Base-by-base conservation (phyloP, 2,888 invertebrate species). In the Limnephilus marmoratus region DNA sequence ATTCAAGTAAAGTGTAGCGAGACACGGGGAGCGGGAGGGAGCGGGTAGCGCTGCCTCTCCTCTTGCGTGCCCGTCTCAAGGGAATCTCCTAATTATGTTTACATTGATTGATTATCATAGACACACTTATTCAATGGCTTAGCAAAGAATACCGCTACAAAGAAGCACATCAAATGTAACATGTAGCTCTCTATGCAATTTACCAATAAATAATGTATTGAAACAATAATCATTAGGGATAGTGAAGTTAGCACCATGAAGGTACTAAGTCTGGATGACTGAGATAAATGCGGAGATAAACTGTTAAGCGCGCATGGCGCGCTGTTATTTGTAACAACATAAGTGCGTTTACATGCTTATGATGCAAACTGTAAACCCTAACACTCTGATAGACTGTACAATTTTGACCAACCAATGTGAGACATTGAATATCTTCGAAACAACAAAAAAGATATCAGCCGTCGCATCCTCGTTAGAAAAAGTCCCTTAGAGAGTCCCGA, bases 71-170 rank as follows among this genome's bases (percentile, higher is more conserved):
- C 45, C 49, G 13, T 49, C 29, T 49, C 86, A 49, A 53, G 29
- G 11, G 49, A 31, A n/a, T 86, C n/a, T 86, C 29, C 53, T 49
- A 86, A 86, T 53, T 86, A 86, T n/a, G 45, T 90, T 24, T 87
- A 86, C 53, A 91, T 91, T 49, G 90, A 83, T 45, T 24, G 90
- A 37, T 90, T 90, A 53, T 90, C 29, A 85, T 82, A 90, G 53
- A 81, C 85, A 87, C 87, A 87, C 87, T 87, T 87, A 87, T 53
- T 87, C 87, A 87, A 87, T 18, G 68, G 68, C 31, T 34, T 34
- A 34, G 49, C 34, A 87, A 86, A 86, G 41, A 45, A 86, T 15
- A 86, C 31, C 2, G 85, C 49, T 87, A 87, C 31, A 87, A 68
- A 68, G 18, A 68, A 53, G 53, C 68, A 87, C 68, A 68, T 68